phyloP scores from a whole-genome alignment of 2,113 vertebrate genomes.

The Electrona antarctica region DNA sequence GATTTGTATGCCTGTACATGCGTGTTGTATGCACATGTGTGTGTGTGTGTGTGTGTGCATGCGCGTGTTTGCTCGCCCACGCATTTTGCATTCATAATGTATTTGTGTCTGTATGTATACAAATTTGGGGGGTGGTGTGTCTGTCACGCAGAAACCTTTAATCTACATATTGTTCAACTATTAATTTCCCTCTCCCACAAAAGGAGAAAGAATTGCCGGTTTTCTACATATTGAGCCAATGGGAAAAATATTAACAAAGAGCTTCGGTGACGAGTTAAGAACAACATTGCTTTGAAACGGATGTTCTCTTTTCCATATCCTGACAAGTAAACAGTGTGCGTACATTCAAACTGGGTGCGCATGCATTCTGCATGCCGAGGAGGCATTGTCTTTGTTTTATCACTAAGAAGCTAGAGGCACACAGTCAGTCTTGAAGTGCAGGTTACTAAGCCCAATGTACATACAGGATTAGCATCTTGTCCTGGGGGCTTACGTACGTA shows the following conservation, averaged over 20 bases:
- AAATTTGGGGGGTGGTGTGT: no score
- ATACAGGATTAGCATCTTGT: slow-evolving; percentile 29
- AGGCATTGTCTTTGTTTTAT: slow-evolving; percentile 34
- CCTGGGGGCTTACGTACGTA: slow-evolving; percentile 9
- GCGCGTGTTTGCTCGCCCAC: background rate
- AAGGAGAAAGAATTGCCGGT: no score
- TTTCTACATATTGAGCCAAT: no score
- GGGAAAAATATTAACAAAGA: no score
- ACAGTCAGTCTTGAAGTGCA: slow-evolving; percentile 37
- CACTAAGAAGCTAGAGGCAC: slow-evolving; percentile 27
- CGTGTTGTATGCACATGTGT: slow-evolving; percentile 1
- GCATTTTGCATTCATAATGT: no score
- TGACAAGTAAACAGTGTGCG: no score
- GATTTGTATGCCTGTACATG: background rate
- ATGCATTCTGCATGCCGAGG: slow-evolving; percentile 24
- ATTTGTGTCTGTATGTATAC: background rate
- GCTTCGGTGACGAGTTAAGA: no score
- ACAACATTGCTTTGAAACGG: no score
- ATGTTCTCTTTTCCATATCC: no score
- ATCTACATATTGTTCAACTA: no score
- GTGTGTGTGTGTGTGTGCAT: slow-evolving; percentile 1
- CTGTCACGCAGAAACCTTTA: no score
- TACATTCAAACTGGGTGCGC: background rate
- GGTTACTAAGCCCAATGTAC: slow-evolving; percentile 52
- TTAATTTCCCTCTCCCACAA: no score